Percentiles rank a stretch among this genome's conserved stretches.
Conservation (phyloP, 1,140 invertebrate species). For the Phthorimaea operculella region DNA sequence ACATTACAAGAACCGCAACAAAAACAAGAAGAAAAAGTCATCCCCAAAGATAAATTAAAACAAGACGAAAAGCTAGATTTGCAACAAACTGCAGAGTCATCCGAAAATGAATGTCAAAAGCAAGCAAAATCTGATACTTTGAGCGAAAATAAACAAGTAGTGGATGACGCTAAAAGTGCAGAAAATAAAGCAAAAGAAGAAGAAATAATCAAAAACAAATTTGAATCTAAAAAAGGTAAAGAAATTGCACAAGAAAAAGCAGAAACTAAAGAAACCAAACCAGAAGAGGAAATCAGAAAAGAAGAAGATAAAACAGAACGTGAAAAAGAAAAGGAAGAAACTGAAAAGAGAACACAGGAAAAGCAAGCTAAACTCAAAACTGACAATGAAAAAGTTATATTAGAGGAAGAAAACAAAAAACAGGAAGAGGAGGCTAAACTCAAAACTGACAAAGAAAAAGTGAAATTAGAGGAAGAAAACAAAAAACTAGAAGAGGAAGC, state of each 20-base stretch:
- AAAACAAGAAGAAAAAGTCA: not conserved
- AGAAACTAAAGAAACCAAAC: conserved; percentile 14
- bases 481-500: conserved; percentile 21
- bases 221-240: conserved; percentile 3
- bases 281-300: conserved; percentile 20
- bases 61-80: not conserved
- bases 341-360: conserved; percentile 11
- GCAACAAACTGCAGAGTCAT: not conserved
- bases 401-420: not conserved
- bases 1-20: not conserved
- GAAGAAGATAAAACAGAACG: conserved; percentile 23
- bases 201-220: conserved; percentile 5
- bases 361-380: conserved; percentile 13
- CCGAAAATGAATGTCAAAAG: not conserved
- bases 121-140: too few species aligned
- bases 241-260: not conserved
- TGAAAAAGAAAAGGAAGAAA: not conserved
- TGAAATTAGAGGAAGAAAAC: not conserved
- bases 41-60: not conserved
- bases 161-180: conserved; percentile 1
- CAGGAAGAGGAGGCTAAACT: not conserved
- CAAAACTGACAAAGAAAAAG: conserved; percentile 12
- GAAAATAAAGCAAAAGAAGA: not conserved
- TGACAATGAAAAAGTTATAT: conserved; percentile 9
- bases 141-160: not conserved